phyloP scores from a whole-genome alignment of 92 coral and sea anemone species.

The Palythoa grandis region DNA sequence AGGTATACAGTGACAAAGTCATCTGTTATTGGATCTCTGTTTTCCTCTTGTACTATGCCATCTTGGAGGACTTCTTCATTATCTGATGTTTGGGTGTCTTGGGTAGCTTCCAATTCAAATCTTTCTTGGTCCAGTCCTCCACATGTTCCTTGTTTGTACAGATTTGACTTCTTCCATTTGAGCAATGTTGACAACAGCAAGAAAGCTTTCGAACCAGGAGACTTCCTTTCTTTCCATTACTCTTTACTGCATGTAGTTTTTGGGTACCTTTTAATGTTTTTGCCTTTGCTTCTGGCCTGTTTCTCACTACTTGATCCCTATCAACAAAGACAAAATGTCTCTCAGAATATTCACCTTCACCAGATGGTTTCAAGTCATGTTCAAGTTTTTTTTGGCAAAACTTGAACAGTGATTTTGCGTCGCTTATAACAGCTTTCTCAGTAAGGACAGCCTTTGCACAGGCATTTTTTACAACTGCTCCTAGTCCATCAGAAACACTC shows the following conservation, averaged over 20 bases:
- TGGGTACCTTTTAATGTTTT: too few relatives aligned
- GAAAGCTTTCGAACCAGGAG: conserved; percentile 27
- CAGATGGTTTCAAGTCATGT: too few relatives aligned
- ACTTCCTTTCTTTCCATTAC: conserved; percentile 29
- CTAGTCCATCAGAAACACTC: conserved; percentile 46
- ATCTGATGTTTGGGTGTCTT: not conserved
- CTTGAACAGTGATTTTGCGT: conserved; percentile 26
- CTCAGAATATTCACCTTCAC: too few relatives aligned
- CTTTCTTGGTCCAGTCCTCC: conserved; percentile 30
- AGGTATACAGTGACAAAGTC: too few relatives aligned
- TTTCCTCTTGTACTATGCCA: too few relatives aligned
- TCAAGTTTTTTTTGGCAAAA: conserved; percentile 25
- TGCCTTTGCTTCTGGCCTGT: too few relatives aligned
- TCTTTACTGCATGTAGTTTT: too few relatives aligned
- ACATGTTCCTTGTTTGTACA: conserved; percentile 39
- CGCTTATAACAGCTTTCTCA: conserved; percentile 47
- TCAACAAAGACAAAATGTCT: too few relatives aligned
- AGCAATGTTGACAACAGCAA: conserved; percentile 23
- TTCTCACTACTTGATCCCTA: too few relatives aligned
- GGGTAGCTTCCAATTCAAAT: conserved; percentile 7
- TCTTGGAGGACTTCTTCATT: too few relatives aligned
- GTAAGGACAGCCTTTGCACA: conserved; percentile 38
- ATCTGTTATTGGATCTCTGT: too few relatives aligned
- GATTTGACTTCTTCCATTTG: not conserved
- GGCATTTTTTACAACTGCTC: conserved; percentile 38